Evolutionary conservation across 2,888 invertebrate species (phyloP), one percentile per base, ranked within the genome.

Genomic region (Eulithis testata): DNA sequence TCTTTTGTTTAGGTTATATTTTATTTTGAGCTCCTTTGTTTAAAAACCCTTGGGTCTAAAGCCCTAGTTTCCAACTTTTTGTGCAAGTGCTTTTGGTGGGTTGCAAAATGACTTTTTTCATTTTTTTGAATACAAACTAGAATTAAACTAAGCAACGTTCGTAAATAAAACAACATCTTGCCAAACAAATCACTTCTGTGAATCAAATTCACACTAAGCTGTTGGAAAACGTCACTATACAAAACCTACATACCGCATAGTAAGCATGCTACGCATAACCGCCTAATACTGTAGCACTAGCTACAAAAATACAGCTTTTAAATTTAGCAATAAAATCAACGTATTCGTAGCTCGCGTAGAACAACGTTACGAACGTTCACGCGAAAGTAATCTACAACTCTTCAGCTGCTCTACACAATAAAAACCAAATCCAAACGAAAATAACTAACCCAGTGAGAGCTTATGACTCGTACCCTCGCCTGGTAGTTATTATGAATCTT

Each of bases 1-100:
- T 21, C 31, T 21, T 66, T 74, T 69, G 62, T 9, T 37, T 37
- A 51, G 67, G 72, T 76, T 73, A 72, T 72, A 70, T 54, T 59
- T 70, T 68, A 67, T 60, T 47, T 1, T 40, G 40, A 11, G 8
- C 40, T 40, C 40, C 40, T 40, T 40, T 40, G 40, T 40, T 40
- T 8, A 37, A 37, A 37, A 37, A 5, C 37, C 8, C 8, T 37
- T 7, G 37, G 37, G 6, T 37, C 37, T 37, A 7, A 37, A 37
- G 37, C 5, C 37, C 37, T 37, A 37, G 40, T 8, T 40, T 8
- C 8, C 9, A 0, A 2, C 8, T 40, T 40, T 40, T 7, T 40
- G 8, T 40, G 40, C 8, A 31, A 31, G 31, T 31, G 4, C 0
- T 31, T 31, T 31, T 31, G 31, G 31, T 31, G 31, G 31, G 31